Percentiles rank a stretch among this genome's conserved stretches.
Conservation (phyloP, 2,888 invertebrate genomes). For the Acleris holmiana region DNA sequence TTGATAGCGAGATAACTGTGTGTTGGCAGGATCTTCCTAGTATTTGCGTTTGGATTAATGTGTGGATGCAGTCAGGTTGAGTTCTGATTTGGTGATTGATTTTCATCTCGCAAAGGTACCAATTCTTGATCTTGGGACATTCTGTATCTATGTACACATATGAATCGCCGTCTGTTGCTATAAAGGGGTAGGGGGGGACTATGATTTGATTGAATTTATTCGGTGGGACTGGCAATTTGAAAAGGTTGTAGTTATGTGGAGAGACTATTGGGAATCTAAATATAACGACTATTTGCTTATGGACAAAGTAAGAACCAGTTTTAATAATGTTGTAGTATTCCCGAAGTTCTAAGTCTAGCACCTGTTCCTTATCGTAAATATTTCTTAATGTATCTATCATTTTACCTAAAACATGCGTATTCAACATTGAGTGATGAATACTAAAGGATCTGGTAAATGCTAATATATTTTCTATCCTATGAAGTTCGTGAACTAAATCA, state of each 20-base stretch:
- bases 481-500: conserved; percentile 15
- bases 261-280: conserved; percentile 5
- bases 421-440: conserved; percentile 27
- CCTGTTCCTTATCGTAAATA: not conserved
- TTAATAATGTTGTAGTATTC: not conserved
- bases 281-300: not conserved
- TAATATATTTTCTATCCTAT: conserved; percentile 27
- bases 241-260: not conserved
- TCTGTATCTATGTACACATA: conserved; percentile 9
- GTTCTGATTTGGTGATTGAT: not conserved
- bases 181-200: not conserved
- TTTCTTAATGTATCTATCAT: not conserved
- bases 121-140: not conserved
- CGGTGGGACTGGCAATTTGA: not conserved
- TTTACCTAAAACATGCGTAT: conserved; percentile 6
- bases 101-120: not conserved
- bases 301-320: not conserved
- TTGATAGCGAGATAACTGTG: not conserved
- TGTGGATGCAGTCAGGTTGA: not conserved
- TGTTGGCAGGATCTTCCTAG: not conserved
- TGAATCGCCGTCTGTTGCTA: conserved; percentile 3
- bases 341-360: conserved; percentile 2
- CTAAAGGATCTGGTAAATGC: conserved; percentile 27
- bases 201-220: not conserved
- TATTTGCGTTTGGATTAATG: not conserved